Evolutionary conservation across 1,140 invertebrate species (phyloP), one percentile per base, ranked within the genome.

Genomic region (Lordiphosa mommai): DNA sequence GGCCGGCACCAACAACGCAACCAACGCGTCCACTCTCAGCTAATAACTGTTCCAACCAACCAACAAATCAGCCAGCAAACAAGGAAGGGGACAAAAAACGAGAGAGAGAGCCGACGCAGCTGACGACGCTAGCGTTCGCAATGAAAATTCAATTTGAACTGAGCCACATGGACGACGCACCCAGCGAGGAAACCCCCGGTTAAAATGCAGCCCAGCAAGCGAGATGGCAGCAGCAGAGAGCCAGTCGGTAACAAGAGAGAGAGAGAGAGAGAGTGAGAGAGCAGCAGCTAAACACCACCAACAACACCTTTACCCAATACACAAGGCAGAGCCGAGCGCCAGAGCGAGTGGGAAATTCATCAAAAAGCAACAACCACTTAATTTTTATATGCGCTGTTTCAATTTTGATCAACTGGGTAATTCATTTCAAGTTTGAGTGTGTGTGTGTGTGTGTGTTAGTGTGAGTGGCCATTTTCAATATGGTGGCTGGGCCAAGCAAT

Each of bases 141-240:
- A 74, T 82, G 86, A 79, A 84, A 86, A 86, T 86, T 88, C 71
- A 84, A 84, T 84, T 87, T 82, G 60, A 87, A 85, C 74, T 87
- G 86, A 87, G 86, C 74, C 58, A 59, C 55, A 61, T 58, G 59
- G 67, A 74, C 55, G 67, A 82, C 50, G 61, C 57, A 43, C 51
- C 61, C 66, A 76, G 71, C 77, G 72, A 84, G 68, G 77, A 77
- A 82, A 82, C 77, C 77, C 44, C 64, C 53, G 49, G 61, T 29
- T 20, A 34, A 50, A 36, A 13, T 50, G 49, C 23, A 27, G 23
- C 27, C 27, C 36, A 52, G 40, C 51, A n/a, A 37, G 37, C 27
- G 53, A 51, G 33, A 55, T 46, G 44, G 13, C 30, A 8, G 34
- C 20, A 33, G 7, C 13, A 64, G n/a, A 27, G 10, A 23, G 60